Evolutionary conservation across 2,888 invertebrate genomes (phyloP), one percentile per base, ranked within the genome.

Genomic region (Eurois occulta): DNA sequence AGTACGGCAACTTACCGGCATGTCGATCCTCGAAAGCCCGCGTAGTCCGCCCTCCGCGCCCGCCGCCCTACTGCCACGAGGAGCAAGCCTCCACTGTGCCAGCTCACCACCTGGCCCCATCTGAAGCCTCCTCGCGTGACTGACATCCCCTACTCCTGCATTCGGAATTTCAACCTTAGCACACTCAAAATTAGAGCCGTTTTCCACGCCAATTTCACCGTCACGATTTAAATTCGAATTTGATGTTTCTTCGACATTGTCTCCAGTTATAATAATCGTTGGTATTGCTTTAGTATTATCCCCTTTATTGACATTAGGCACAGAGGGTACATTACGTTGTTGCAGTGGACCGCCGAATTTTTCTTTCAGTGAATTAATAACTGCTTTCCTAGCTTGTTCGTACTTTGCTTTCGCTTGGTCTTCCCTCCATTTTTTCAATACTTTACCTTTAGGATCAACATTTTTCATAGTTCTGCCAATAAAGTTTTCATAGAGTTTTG

Each of bases 111-210:
- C 96, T 95, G 94, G 94, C 94, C 94, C 96, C 95, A 94, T 93
- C 95, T 93, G 94, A 94, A 92, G 93, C 92, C 89, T 94, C 92
- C 93, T 96, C 90, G 96, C 96, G 96, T 96, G 96, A 94, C 94
- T 92, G 87, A 86, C 91, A 94, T 94, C 93, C 91, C 92, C 94
- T 88, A 86, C 89, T 80, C 77, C 89, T 86, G 77, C 81, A 87
- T 71, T 81, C 66, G 88, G 78, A 92, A 92, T 86, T 83, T 87
- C 92, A 89, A 94, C 95, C 89, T 85, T 95, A 93, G 87, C 55
- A 75, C 70, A 81, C 81, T 72, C 84, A 35, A 66, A 75, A 80
- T 85, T 91, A 91, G 86, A 90, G 86, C 82, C 87, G 83, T 89
- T 85, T 90, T 91, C 91, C 78, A 76, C 68, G 85, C 87, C 88